phyloP scores from a whole-genome alignment of 2,888 invertebrate genomes.

The Charanyca ferruginea region DNA sequence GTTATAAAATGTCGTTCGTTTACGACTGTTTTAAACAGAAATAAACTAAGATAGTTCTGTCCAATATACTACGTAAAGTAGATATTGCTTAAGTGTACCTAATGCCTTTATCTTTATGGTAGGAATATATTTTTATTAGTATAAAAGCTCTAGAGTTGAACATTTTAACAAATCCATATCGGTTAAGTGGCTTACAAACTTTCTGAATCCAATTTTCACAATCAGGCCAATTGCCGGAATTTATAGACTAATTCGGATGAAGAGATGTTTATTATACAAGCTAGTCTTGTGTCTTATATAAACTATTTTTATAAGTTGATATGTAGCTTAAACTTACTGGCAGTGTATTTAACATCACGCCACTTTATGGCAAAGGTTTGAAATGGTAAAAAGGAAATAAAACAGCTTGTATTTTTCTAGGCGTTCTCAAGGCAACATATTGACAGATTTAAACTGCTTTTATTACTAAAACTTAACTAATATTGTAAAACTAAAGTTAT shows the following conservation, averaged over 20 bases:
- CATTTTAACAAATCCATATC: slow-evolving; percentile 11
- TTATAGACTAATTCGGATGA: slow-evolving; percentile 1
- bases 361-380: too few relatives aligned
- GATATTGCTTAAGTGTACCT: slow-evolving; percentile 5
- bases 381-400: too few relatives aligned
- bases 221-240: slow-evolving; percentile 15
- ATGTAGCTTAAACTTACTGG: too few relatives aligned
- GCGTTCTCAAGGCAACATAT: too few relatives aligned
- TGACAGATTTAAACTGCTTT: too few relatives aligned
- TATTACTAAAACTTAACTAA: too few relatives aligned
- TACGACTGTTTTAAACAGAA: slow-evolving; percentile 19
- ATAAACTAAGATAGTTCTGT: slow-evolving; percentile 14
- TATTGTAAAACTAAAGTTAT: too few relatives aligned
- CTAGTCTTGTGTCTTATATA: background rate
- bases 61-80: slow-evolving; percentile 3
- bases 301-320: background rate
- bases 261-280: background rate
- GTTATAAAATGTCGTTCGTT: slow-evolving; percentile 17
- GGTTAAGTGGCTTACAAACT: slow-evolving; percentile 15
- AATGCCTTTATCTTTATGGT: slow-evolving; percentile 15
- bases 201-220: slow-evolving; percentile 7
- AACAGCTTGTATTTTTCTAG: too few relatives aligned
- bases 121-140: slow-evolving; percentile 19
- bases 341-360: too few relatives aligned
- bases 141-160: background rate